These are phyloP conservation scores for Dasyurus viverrinus DNA, from an alignment of 2,113 vertebrate genomes.

Conservation along the genomic window DNA sequence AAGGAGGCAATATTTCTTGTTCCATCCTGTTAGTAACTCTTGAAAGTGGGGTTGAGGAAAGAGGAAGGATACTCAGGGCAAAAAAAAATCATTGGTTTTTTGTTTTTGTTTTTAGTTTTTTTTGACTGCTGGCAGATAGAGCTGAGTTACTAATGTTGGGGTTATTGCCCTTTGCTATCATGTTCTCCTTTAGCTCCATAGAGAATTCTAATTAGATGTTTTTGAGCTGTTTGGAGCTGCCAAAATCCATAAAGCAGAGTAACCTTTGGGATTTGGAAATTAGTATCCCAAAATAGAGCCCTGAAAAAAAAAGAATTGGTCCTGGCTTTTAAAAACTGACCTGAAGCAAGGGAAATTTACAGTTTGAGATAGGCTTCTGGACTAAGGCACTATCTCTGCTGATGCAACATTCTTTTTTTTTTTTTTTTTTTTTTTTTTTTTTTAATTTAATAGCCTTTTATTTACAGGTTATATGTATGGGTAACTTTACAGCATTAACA, in stretches of 20 bases:
- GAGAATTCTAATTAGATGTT: conserved; percentile 55
- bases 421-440: too few relatives aligned
- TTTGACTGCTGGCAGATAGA: not conserved
- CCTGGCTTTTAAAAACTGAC: conserved; percentile 51
- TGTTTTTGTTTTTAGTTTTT: not conserved
- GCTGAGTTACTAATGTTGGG: conserved; percentile 14
- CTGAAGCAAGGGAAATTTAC: conserved; percentile 50
- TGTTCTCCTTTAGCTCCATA: conserved; percentile 45
- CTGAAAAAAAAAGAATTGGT: conserved; percentile 24
- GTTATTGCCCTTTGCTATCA: conserved; percentile 48
- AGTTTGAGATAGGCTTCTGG: conserved; percentile 16
- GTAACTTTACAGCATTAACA: too few relatives aligned
- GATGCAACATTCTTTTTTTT: conserved; percentile 63
- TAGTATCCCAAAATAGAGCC: conserved; percentile 66
- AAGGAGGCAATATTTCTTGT: not conserved
- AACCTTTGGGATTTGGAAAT: conserved; percentile 64
- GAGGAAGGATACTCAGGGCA: not conserved
- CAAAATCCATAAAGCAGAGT: conserved; percentile 54
- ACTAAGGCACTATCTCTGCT: conserved; percentile 22
- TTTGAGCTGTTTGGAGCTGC: conserved; percentile 59
- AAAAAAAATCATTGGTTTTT: not conserved
- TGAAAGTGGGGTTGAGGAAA: not conserved
- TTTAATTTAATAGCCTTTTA: too few relatives aligned
- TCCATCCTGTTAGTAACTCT: conserved; percentile 13
- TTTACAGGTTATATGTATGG: too few relatives aligned